Conservation (phyloP, 2,888 invertebrate genomes). For the Chrysolina oricalcia region DNA sequence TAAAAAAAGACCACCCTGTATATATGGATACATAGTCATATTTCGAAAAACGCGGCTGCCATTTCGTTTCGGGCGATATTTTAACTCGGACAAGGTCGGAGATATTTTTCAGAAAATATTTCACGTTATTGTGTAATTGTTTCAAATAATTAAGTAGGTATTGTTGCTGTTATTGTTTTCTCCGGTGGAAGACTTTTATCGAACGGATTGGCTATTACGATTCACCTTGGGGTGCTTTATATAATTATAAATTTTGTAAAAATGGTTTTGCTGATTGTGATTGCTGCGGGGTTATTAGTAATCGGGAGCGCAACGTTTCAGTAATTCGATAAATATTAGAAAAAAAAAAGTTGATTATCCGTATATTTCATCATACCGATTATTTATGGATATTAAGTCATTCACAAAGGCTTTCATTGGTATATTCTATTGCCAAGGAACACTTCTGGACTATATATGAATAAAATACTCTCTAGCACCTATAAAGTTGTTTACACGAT, state of each 20-base stretch:
- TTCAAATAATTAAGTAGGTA: slow-evolving; percentile 43
- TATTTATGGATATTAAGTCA: slow-evolving; percentile 1
- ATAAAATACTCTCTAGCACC: no score
- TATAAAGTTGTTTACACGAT: no score
- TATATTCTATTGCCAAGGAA: no score
- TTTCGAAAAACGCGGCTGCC: slow-evolving; percentile 31
- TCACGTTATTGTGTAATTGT: slow-evolving; percentile 52
- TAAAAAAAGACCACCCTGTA: neutral
- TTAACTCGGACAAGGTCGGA: slow-evolving; percentile 58
- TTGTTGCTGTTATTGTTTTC: slow-evolving; percentile 28
- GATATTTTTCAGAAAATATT: slow-evolving; percentile 51
- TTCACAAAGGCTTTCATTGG: neutral
- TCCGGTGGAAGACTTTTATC: slow-evolving; percentile 23
- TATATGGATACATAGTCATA: slow-evolving; percentile 13
- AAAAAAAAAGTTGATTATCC: neutral
- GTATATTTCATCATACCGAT: slow-evolving; percentile 14
- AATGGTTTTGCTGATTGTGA: slow-evolving; percentile 6
- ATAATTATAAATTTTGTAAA: slow-evolving; percentile 10
- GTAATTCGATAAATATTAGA: neutral
- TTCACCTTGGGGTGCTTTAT: slow-evolving; percentile 19
- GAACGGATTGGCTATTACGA: slow-evolving; percentile 25
- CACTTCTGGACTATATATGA: no score
- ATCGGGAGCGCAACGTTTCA: slow-evolving; percentile 6
- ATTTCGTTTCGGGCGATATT: slow-evolving; percentile 24
- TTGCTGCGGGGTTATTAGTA: slow-evolving; percentile 4